phyloP scores from a whole-genome alignment of 2,888 invertebrate species.

The Amphimallon solstitiale region DNA sequence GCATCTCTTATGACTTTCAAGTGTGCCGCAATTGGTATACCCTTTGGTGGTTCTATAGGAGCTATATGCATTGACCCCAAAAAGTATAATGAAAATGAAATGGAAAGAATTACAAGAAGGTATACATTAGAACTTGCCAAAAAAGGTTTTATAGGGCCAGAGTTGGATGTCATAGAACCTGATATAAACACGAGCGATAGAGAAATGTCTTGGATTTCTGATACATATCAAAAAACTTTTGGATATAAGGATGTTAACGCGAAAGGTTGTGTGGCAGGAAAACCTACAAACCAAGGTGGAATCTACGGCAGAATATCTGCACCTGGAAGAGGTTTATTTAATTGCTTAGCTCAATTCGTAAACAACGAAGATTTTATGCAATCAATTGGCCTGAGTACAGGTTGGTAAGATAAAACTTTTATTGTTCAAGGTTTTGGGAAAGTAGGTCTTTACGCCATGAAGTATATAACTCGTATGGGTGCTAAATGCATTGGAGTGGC shows the following conservation, averaged over 20 bases:
- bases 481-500: slow-evolving; percentile 77
- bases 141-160: slow-evolving; percentile 68
- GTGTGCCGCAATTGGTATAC: slow-evolving; percentile 82
- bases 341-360: slow-evolving; percentile 77
- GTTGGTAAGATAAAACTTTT: slow-evolving; percentile 79
- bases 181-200: slow-evolving; percentile 83
- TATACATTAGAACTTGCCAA: slow-evolving; percentile 76
- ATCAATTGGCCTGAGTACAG: slow-evolving; percentile 70
- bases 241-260: slow-evolving; percentile 79
- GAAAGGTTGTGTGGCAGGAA: slow-evolving; percentile 88
- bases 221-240: slow-evolving; percentile 79
- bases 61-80: slow-evolving; percentile 81
- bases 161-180: slow-evolving; percentile 84
- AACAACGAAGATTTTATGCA: slow-evolving; percentile 79
- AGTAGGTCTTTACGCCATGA: slow-evolving; percentile 80
- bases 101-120: slow-evolving; percentile 80
- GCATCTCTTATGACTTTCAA: slow-evolving; percentile 87
- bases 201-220: slow-evolving; percentile 86
- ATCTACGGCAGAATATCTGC: slow-evolving; percentile 87
- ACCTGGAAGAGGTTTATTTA: slow-evolving; percentile 82
- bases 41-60: slow-evolving; percentile 81
- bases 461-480: slow-evolving; percentile 75
- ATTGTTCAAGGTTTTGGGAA: slow-evolving; percentile 86
- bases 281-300: slow-evolving; percentile 88
- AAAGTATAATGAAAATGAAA: slow-evolving; percentile 74